phyloP scores from a whole-genome alignment of 2,113 vertebrate species.

The Cochlearius cochlearius region DNA sequence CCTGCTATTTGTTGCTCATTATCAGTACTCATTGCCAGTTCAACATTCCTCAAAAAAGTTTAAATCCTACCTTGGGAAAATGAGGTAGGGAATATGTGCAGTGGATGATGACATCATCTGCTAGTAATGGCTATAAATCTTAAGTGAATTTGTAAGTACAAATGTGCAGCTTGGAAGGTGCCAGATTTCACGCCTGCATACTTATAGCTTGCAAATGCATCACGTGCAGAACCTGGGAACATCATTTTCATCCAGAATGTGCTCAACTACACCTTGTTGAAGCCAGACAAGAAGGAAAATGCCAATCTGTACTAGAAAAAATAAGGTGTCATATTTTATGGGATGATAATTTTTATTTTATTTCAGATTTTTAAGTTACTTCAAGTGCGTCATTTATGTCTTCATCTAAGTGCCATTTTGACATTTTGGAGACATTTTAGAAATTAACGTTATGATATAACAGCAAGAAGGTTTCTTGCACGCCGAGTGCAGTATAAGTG shows the following conservation, averaged over 20 bases:
- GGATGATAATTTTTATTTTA: background rate
- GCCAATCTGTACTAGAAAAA: background rate
- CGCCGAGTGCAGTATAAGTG: background rate
- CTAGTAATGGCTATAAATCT: constrained; percentile 60
- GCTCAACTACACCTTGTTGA: background rate
- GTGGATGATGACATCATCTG: constrained; percentile 70
- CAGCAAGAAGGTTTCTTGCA: constrained; percentile 31
- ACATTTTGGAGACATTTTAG: background rate
- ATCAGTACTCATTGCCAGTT: constrained; percentile 60
- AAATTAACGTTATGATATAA: background rate
- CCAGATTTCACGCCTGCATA: constrained; percentile 60
- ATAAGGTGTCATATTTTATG: background rate
- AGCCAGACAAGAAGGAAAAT: background rate
- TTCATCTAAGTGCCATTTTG: background rate
- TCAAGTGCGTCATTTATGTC: background rate
- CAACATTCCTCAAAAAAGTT: constrained; percentile 66
- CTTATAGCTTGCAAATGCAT: constrained; percentile 62
- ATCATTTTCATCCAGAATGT: constrained; percentile 7
- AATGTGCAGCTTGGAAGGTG: constrained; percentile 47
- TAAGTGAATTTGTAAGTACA: constrained; percentile 53
- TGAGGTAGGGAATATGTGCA: constrained; percentile 59
- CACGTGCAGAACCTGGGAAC: background rate
- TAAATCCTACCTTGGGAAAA: constrained; percentile 71
- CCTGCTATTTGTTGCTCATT: constrained; percentile 59
- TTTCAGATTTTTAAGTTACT: background rate